These are phyloP conservation scores for Hypomecis punctinalis DNA, from an alignment of 2,888 invertebrate genomes.

Conservation along the genomic window DNA sequence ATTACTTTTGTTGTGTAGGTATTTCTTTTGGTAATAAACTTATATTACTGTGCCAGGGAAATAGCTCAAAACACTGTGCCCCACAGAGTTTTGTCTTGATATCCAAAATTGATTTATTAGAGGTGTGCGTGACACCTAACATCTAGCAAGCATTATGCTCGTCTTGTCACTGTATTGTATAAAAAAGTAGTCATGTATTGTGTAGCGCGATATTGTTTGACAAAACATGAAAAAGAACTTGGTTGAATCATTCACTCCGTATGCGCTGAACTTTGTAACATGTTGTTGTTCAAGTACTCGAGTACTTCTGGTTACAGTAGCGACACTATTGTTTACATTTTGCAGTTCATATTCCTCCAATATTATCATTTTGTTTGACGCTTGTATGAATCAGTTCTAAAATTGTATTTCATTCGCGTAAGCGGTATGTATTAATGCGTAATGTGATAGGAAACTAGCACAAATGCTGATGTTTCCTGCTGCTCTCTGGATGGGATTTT, in stretches of 20 bases:
- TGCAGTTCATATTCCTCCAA: slow-evolving; percentile 26
- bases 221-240: neutral
- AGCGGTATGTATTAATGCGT: neutral
- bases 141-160: no score
- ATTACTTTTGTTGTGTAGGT: no score
- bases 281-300: neutral
- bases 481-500: no score
- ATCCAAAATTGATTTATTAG: no score
- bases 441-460: neutral
- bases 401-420: slow-evolving; percentile 2
- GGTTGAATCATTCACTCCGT: neutral
- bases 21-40: no score
- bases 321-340: slow-evolving; percentile 30
- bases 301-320: slow-evolving; percentile 7
- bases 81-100: no score
- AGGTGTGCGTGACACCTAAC: no score
- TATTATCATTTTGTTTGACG: slow-evolving; percentile 26
- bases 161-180: no score
- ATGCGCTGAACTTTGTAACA: slow-evolving; percentile 11
- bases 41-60: no score
- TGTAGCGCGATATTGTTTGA: neutral
- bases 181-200: no score
- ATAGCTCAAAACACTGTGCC: no score
- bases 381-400: slow-evolving; percentile 12
- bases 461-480: neutral